Base-by-base conservation (phyloP, 2,888 invertebrate genomes). In the Panzeria rudis region DNA sequence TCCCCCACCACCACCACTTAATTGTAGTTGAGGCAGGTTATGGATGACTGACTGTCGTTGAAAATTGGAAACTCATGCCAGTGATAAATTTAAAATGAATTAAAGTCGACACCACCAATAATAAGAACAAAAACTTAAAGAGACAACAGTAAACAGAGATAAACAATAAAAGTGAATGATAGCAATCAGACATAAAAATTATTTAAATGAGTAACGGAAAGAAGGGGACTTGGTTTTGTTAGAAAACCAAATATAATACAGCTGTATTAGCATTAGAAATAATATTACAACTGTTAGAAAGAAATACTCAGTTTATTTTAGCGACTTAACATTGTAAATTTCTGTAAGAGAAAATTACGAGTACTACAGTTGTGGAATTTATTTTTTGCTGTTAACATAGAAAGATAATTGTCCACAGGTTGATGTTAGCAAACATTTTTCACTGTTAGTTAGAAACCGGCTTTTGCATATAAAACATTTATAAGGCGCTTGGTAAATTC, bases 1-100 rank as follows among this genome's bases (percentile, higher is more conserved):
- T 50, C 38, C 23, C 54, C 6, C n/a, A n/a, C n/a, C n/a, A n/a
- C n/a, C n/a, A n/a, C 44, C 44, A 81, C 68, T 54, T 69, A 68
- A 69, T 54, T 61, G 68, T 25, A 20, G 38, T 75, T 81, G 29
- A 17, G 81, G 81, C 44, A 75, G 81, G 81, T 81, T 69, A 75
- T 69, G 73, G 61, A 17, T 62, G 69, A 29, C 29, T 29, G 29
- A 29, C n/a, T 66, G 52, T 75, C 69, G 17, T 75, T 41, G 32
- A 61, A 61, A 81, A 61, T 61, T 68, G 41, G 20, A 54, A 62
- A 69, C 68, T 61, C 75, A 69, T 75, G 68, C 44, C 54, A 35
- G 8, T 25, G 32, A 81, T 35, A 75, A 68, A 41, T 44, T 54
- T 52, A 11, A 62, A 32, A 66, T 25, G 11, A 66, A 72, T 13